Base-by-base conservation (phyloP, 2,113 vertebrate species). In the Lamprologus sp. region DNA sequence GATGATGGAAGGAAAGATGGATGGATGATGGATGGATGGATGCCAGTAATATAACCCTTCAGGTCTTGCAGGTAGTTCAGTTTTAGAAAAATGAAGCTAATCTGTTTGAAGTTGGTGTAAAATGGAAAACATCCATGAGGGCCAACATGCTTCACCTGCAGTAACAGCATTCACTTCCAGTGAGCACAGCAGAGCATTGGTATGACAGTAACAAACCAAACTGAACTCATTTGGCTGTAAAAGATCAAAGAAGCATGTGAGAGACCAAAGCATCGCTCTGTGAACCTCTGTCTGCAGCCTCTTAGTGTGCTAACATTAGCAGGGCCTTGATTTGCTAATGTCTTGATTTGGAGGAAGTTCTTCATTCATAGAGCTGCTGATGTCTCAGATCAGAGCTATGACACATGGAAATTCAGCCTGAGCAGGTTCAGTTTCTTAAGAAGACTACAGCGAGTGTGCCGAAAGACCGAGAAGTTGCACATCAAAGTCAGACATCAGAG, bases 401-500 rank as follows among this genome's bases (percentile, higher is more conserved):
- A 81, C 85, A 87, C 12, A 77, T 77, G 42, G 42, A 49, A 77
- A 77, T 77, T 12, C 15, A 77, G 23, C 23, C 70, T 31, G 23
- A 77, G 42, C 23, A 77, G 70, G 23, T 49, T 77, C 15, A 11
- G 42, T 0, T 77, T 77, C 42, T 75, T 75, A 84, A 88, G 83
- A 89, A 75, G 88, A 83, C 84, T 63, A 73, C 79, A 80, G 88
- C 77, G 77, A 82, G 80, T 83, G 82, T 88, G 92, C 87, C 58
- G 80, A 60, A 83, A 88, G 84, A 85, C 88, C 9, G 49, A 79
- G 83, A 85, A 88, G 88, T 15, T 79, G 75, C 73, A 86, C 84
- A 93, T 92, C 93, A 93, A 91, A 94, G 88, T 92, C 83, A 54
- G 3, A 84, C 75, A 90, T 87, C 87, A 89, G 70, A 92, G 81